A percentile compares a stretch with the other conserved stretches of the same genome.
Evolutionary conservation across 2,888 invertebrate genomes (phyloP).

Genomic region (Shargacucullia verbasci): DNA sequence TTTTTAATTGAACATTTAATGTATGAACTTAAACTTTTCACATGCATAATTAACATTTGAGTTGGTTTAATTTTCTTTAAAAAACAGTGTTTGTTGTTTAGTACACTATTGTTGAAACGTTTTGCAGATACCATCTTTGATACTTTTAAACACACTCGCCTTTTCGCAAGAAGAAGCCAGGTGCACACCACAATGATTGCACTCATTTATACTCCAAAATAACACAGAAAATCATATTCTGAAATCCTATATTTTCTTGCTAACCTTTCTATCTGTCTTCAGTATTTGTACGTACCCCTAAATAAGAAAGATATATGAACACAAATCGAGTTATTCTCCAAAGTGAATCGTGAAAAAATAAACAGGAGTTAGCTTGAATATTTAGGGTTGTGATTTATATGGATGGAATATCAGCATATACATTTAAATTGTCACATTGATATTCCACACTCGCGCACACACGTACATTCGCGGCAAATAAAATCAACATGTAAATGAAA

Average conservation of each 20-base stretch:
- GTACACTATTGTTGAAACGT: too few relatives aligned
- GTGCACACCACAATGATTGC: not conserved
- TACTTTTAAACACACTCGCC: conserved; percentile 2
- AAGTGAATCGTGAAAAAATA: conserved; percentile 49
- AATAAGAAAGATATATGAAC: conserved; percentile 15
- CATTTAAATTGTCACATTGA: conserved; percentile 64
- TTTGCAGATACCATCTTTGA: too few relatives aligned
- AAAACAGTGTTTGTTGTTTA: too few relatives aligned
- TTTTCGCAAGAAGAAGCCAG: not conserved
- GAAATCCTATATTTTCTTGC: not conserved
- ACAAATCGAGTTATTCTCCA: conserved; percentile 24
- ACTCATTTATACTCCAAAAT: not conserved
- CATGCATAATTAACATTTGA: too few relatives aligned
- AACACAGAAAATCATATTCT: not conserved
- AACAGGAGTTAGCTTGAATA: conserved; percentile 55
- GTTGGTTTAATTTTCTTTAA: too few relatives aligned
- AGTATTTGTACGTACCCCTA: conserved; percentile 2
- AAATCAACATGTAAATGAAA: conserved; percentile 63
- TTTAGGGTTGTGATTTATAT: conserved; percentile 61
- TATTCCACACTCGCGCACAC: conserved; percentile 52
- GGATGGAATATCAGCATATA: conserved; percentile 55
- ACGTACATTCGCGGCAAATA: conserved; percentile 52
- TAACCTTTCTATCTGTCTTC: not conserved
- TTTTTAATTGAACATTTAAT: too few relatives aligned
- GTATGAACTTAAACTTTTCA: too few relatives aligned